A percentile compares a stretch with the other conserved stretches of the same genome.
Conservation (phyloP, 2,113 vertebrate species). For the Anguilla japonica region DNA sequence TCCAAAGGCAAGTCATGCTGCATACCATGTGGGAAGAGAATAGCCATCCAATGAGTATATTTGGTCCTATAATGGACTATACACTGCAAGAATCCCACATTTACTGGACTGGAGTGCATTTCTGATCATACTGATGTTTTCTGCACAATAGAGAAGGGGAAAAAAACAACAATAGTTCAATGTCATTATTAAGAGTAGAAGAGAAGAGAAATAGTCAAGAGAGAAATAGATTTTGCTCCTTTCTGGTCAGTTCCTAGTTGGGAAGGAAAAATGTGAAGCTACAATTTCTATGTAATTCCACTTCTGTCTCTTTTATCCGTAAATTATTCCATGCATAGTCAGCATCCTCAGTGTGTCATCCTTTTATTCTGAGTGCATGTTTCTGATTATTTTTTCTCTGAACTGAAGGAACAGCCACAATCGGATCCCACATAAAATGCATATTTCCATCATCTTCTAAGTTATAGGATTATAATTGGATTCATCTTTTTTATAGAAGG, state of each 20-base stretch:
- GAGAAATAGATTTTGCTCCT: neutral
- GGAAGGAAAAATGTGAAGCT: neutral
- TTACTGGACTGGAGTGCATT: neutral
- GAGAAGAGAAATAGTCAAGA: neutral
- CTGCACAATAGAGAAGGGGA: neutral
- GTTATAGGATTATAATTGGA: slow-evolving; percentile 20
- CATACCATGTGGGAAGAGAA: neutral
- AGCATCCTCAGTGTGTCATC: neutral
- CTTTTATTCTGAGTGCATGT: neutral
- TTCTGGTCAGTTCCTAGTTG: neutral
- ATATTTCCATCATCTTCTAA: slow-evolving; percentile 9
- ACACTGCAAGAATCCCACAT: neutral
- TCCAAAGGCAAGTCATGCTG: neutral
- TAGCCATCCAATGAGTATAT: neutral
- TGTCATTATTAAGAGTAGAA: neutral
- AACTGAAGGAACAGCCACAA: neutral
- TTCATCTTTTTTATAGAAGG: slow-evolving; percentile 15
- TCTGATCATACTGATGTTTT: neutral
- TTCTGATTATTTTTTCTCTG: slow-evolving; percentile 6
- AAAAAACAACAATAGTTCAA: neutral
- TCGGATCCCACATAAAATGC: slow-evolving; percentile 16
- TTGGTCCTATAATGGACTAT: neutral
- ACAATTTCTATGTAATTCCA: slow-evolving; percentile 1
- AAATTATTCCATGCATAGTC: neutral
- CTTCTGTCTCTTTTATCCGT: neutral